Percentiles rank a stretch among this genome's conserved stretches.
phyloP scores from a whole-genome alignment of 30 jellyfish, hydroid and myxozoan genomes.

The Chrysaora quinquecirrha region DNA sequence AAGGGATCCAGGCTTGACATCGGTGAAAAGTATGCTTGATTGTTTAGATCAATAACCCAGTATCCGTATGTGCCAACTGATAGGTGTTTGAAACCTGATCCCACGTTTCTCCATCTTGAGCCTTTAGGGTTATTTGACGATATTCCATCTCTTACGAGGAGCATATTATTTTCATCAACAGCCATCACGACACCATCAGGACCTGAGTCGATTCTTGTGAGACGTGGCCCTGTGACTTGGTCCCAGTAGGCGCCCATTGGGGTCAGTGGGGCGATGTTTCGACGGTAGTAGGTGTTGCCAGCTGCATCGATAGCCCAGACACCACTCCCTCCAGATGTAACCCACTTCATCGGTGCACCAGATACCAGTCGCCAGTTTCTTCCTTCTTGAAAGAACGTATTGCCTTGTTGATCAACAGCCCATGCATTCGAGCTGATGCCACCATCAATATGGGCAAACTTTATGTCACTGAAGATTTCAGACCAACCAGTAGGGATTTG shows the following conservation, averaged over 20 bases:
- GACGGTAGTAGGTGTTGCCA: conserved; percentile 46
- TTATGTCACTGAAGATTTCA: conserved; percentile 1
- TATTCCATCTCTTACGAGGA: conserved; percentile 78
- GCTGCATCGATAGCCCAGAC: conserved; percentile 83
- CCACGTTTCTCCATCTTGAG: conserved; percentile 72
- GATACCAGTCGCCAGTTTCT: conserved; percentile 52
- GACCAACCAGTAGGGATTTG: conserved; percentile 61
- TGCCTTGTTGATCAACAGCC: conserved; percentile 60
- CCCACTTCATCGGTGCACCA: conserved; percentile 23
- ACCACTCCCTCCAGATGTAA: conserved; percentile 93
- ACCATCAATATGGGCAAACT: conserved; percentile 46
- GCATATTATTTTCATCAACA: conserved; percentile 50
- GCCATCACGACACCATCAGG: conserved; percentile 77
- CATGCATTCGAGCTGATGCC: conserved; percentile 69
- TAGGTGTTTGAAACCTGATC: conserved; percentile 48
- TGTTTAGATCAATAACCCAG: conserved; percentile 67
- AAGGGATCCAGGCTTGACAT: conserved; percentile 32
- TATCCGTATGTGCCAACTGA: conserved; percentile 86
- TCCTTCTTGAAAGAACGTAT: conserved; percentile 51
- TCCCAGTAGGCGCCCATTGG: conserved; percentile 74
- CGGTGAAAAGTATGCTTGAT: conserved; percentile 71
- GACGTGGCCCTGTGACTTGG: conserved; percentile 27
- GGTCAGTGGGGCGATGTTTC: conserved; percentile 59
- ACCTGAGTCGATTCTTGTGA: conserved; percentile 79
- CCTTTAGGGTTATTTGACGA: conserved; percentile 66